These are phyloP conservation scores for Shargacucullia verbasci DNA, from an alignment of 2,888 invertebrate species.

Conservation along the genomic window DNA sequence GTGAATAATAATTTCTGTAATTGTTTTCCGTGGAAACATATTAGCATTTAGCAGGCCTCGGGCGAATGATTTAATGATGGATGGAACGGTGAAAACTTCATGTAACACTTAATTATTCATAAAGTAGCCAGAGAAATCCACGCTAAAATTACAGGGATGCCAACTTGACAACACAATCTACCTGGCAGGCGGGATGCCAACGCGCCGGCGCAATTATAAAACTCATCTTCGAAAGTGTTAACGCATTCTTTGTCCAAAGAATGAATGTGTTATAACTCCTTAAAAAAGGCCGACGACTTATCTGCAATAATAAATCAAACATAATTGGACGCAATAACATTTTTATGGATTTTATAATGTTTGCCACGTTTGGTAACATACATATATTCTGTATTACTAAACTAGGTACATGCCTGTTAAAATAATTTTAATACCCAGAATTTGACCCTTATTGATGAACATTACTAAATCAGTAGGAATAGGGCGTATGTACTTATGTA, in stretches of 20 bases:
- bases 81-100: conserved; percentile 58
- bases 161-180: conserved; percentile 66
- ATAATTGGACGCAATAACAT: neutral
- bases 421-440: too few species aligned
- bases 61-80: conserved; percentile 68
- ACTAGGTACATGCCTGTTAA: too few species aligned
- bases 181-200: conserved; percentile 30
- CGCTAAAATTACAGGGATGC: conserved; percentile 63
- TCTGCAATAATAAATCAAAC: conserved; percentile 22
- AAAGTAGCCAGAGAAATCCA: conserved; percentile 58
- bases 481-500: too few species aligned
- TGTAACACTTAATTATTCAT: conserved; percentile 69
- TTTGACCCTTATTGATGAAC: too few species aligned
- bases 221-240: conserved; percentile 58
- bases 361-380: neutral
- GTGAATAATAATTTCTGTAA: conserved; percentile 58
- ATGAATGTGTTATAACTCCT: conserved; percentile 35
- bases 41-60: conserved; percentile 54
- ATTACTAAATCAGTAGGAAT: too few species aligned
- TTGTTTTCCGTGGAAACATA: conserved; percentile 63
- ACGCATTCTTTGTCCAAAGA: conserved; percentile 38
- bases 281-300: conserved; percentile 22
- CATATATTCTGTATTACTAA: too few species aligned
- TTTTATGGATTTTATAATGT: conserved; percentile 1
- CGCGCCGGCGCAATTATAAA: conserved; percentile 58